Evolutionary conservation across 2,888 invertebrate genomes (phyloP), one percentile per base, ranked within the genome.

Genomic region (Rhorus exstirpatorius): DNA sequence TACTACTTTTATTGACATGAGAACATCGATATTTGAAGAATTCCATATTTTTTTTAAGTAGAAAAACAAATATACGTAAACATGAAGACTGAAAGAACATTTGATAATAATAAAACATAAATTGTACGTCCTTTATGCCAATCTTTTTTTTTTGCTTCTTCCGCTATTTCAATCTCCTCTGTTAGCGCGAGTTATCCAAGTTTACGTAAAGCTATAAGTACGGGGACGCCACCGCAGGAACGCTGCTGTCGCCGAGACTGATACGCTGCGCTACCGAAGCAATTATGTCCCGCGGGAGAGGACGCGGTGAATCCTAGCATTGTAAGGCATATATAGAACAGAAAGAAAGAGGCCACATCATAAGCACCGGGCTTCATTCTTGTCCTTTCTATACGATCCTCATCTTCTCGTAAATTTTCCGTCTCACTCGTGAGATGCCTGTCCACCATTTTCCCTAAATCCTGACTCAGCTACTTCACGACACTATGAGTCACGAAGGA

Each of bases 251-350:
- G 19, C 38, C 35, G 49, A 38, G 61, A 46, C 24, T 72, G 60
- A 72, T 61, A 51, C 61, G 60, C 51, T 49, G n/a, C n/a, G 58
- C 71, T 72, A 21, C 74, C 74, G 74, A 74, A 74, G 74, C 74
- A 74, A 74, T 74, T 74, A 74, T 74, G 74, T 74, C 74, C 63
- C 61, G 51, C 51, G 74, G 74, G 74, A 74, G 26, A 21, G 19
- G 67, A 75, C 53, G 65, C 35, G 76, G 58, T 65, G 74, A 55
- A 68, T 74, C 53, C 79, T 81, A 72, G 74, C 80, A 70, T 81
- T 76, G 74, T 82, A 70, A 74, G 38, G 38, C 46, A 51, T 26
- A 72, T 24, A 38, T 12, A 44, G 55, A 68, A 49, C 12, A 44
- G 46, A 70, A 44, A 24, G 10, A 19, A 19, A 60, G 19, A 60